A percentile compares a stretch with the other conserved stretches of the same genome.
These are phyloP conservation scores for Oreochromis grahami DNA, from an alignment of 2,797 vertebrate genomes.

Conservation along the genomic window DNA sequence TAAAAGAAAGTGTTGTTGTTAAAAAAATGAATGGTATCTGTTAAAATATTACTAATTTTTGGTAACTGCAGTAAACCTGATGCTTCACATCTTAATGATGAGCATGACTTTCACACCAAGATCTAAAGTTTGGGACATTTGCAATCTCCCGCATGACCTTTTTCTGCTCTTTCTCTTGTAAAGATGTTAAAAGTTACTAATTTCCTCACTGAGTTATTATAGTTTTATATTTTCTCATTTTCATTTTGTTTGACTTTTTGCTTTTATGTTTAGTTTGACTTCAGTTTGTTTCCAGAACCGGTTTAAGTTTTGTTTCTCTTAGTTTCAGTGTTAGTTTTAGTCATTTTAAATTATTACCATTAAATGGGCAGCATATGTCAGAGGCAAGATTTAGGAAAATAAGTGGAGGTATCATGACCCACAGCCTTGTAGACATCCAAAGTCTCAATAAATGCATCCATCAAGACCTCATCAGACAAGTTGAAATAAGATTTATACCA, in stretches of 20 bases:
- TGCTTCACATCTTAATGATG: neutral
- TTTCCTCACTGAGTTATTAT: neutral
- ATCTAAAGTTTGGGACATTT: rapidly evolving
- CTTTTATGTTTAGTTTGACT: neutral
- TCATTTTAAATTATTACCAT: neutral
- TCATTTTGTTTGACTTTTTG: neutral
- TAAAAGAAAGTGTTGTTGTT: neutral
- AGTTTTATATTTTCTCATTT: neutral
- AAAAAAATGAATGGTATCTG: rapidly evolving
- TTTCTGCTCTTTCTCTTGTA: neutral
- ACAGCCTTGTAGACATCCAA: neutral
- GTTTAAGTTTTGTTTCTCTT: neutral
- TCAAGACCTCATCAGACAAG: neutral
- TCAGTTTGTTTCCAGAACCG: neutral
- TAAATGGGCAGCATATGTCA: neutral
- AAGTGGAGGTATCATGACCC: neutral
- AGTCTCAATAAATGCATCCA: neutral
- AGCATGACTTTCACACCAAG: rapidly evolving
- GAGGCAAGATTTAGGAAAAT: neutral
- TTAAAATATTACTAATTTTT: rapidly evolving
- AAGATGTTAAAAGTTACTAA: neutral
- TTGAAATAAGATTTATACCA: rapidly evolving
- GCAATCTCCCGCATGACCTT: neutral
- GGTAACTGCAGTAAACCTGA: neutral
- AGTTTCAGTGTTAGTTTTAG: neutral